Percentiles rank a stretch among this genome's conserved stretches.
Evolutionary conservation across 2,888 invertebrate genomes (phyloP).

Genomic region (Caenorhabditis sp.): DNA sequence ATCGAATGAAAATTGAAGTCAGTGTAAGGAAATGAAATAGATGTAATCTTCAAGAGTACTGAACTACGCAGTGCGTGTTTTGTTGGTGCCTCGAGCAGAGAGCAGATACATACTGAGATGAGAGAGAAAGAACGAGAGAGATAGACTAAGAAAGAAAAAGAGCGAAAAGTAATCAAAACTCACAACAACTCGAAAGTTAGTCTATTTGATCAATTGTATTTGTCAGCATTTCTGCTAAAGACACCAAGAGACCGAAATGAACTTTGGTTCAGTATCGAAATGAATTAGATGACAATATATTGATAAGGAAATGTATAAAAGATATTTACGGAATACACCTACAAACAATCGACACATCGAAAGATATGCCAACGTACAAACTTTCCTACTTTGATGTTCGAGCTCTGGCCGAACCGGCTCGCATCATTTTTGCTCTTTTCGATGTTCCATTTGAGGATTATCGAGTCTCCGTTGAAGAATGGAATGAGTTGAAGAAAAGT

Average conservation of each 20-base stretch:
- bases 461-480: slow-evolving; percentile 32
- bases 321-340: background rate
- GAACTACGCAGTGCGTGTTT: background rate
- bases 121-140: background rate
- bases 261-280: slow-evolving; percentile 19
- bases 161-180: too few relatives aligned
- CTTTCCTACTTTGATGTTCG: slow-evolving; percentile 63
- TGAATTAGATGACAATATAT: background rate
- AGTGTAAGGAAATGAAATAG: background rate
- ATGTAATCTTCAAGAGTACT: too few relatives aligned
- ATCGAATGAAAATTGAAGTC: background rate
- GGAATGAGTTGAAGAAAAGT: slow-evolving; percentile 35
- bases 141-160: too few relatives aligned
- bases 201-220: background rate
- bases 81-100: background rate
- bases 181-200: too few relatives aligned
- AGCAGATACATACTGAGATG: background rate
- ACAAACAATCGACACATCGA: background rate
- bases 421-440: slow-evolving; percentile 45
- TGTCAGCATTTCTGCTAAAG: slow-evolving; percentile 43
- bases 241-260: slow-evolving; percentile 9
- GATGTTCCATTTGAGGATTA: slow-evolving; percentile 46
- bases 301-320: slow-evolving; percentile 29
- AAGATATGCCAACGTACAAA: slow-evolving; percentile 55
- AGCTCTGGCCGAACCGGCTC: slow-evolving; percentile 54